These are phyloP conservation scores for Mormyrops attenuatus DNA, from an alignment of 2,797 vertebrate genomes.

Conservation along the genomic window DNA sequence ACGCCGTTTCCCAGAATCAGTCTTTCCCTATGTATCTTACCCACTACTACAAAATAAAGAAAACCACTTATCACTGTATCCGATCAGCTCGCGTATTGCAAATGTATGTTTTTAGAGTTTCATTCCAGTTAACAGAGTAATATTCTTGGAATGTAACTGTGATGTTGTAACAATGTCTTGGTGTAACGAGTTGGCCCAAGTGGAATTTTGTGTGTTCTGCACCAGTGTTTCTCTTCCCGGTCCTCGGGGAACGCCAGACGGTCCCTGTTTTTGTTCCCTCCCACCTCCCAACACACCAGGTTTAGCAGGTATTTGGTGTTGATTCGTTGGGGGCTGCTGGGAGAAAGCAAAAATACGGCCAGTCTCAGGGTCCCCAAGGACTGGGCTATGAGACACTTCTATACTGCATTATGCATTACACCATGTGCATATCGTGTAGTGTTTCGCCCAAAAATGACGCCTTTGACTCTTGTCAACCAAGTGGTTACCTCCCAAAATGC, in stretches of 20 bases:
- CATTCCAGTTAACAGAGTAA: background rate
- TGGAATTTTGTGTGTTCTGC: background rate
- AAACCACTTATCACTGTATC: background rate
- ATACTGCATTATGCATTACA: background rate
- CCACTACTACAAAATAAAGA: background rate
- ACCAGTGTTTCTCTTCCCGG: background rate
- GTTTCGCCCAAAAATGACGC: background rate
- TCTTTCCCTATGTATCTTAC: background rate
- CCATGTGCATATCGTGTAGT: background rate
- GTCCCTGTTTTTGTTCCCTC: background rate
- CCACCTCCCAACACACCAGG: background rate
- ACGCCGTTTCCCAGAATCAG: background rate
- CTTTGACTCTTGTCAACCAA: background rate
- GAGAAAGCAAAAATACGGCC: background rate
- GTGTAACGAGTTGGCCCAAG: background rate
- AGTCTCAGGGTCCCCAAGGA: background rate
- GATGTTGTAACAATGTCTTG: background rate
- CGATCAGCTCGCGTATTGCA: background rate
- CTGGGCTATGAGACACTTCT: background rate
- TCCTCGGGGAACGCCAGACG: background rate
- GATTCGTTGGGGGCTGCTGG: background rate
- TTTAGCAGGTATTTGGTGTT: background rate
- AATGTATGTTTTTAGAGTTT: background rate
- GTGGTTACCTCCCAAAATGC: background rate
- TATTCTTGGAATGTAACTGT: constrained; percentile 4